Conservation (phyloP, 2,797 vertebrate species). For the Darevskia mixta region DNA sequence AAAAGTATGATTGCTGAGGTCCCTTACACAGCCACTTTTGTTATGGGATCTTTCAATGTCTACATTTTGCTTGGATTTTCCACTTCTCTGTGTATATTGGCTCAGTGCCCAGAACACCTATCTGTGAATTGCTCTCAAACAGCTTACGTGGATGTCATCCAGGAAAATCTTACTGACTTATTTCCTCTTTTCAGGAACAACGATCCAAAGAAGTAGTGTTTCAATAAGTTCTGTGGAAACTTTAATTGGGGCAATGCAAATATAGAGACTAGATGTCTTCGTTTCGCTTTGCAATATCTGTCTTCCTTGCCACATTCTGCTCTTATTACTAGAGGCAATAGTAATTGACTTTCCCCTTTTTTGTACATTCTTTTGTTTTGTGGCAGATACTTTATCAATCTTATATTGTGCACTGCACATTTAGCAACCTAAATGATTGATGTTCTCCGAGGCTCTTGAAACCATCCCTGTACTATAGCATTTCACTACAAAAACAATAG, state of each 20-base stretch:
- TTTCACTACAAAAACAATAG: neutral
- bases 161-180: constrained; percentile 27
- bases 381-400: constrained; percentile 1
- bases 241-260: constrained; percentile 19
- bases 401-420: constrained; percentile 9
- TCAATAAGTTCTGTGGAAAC: constrained; percentile 11
- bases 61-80: constrained; percentile 38
- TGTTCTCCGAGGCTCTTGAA: neutral
- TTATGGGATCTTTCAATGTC: constrained; percentile 24
- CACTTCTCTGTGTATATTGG: constrained; percentile 27
- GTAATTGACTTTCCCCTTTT: neutral
- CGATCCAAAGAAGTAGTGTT: neutral
- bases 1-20: accelerated
- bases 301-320: neutral
- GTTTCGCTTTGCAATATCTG: constrained; percentile 28
- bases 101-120: constrained; percentile 58
- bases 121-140: constrained; percentile 31
- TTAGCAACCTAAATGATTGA: constrained; percentile 24
- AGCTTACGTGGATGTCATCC: constrained; percentile 51
- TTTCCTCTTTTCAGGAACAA: constrained; percentile 20
- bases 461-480: neutral
- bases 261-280: constrained; percentile 1
- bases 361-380: constrained; percentile 15
- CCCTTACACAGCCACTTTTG: neutral
- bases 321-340: neutral